Evolutionary conservation across 2,113 vertebrate genomes (phyloP).

Genomic region (Symphodus melops): DNA sequence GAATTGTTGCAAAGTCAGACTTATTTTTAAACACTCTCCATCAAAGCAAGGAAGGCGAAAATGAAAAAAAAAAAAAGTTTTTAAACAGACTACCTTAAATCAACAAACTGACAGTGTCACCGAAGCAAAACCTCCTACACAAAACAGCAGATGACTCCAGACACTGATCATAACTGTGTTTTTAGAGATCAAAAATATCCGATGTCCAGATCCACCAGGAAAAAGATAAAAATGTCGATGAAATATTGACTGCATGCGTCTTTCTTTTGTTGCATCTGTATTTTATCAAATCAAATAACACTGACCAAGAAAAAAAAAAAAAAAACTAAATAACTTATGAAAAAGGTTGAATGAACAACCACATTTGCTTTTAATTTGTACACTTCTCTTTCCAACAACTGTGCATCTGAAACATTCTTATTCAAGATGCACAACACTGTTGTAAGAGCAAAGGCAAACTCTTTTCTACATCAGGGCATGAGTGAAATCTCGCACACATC

Average conservation of each 20-base stretch:
- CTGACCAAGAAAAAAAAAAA: conserved; percentile 16
- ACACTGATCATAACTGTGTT: conserved; percentile 24
- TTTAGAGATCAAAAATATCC: conserved; percentile 17
- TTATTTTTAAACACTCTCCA: neutral
- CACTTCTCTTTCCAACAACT: conserved; percentile 17
- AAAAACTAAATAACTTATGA: conserved; percentile 49
- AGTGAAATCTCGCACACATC: conserved; percentile 17
- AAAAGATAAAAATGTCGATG: conserved; percentile 2
- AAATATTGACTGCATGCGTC: conserved; percentile 9
- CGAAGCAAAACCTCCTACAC: conserved; percentile 45
- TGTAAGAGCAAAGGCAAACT: conserved; percentile 27
- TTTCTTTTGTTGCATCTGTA: neutral
- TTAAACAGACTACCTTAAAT: conserved; percentile 4
- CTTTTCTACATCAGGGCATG: neutral
- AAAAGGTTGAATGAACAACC: neutral
- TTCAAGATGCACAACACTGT: conserved; percentile 24
- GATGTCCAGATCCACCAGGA: conserved; percentile 4
- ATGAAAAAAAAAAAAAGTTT: neutral
- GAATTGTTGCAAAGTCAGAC: neutral
- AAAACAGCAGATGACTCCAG: conserved; percentile 39
- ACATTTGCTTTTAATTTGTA: conserved; percentile 32
- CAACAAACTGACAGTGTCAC: conserved; percentile 46
- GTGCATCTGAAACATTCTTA: conserved; percentile 35
- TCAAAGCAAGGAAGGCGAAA: conserved; percentile 18
- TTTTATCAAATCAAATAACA: neutral